phyloP scores from a whole-genome alignment of 2,888 invertebrate species.

The Drosophila nigritarsus region DNA sequence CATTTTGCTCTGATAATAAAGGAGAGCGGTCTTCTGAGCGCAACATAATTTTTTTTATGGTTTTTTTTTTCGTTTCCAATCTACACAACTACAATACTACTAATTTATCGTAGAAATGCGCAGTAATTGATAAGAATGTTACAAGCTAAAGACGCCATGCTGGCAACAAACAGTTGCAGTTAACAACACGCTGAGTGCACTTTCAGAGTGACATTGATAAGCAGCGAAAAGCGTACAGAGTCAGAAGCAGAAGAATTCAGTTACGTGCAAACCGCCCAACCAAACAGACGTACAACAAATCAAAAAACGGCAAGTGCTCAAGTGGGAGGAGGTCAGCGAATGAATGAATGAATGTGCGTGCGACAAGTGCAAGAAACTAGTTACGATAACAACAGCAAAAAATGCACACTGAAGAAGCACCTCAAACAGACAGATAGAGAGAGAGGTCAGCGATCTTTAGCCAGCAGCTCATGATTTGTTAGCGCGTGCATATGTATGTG shows the following conservation, averaged over 20 bases:
- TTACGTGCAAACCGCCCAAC: constrained; percentile 61
- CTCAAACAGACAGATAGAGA: constrained; percentile 12
- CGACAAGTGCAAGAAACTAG: constrained; percentile 74
- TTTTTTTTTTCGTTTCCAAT: background rate
- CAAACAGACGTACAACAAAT: constrained; percentile 61
- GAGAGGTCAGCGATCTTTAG: constrained; percentile 77
- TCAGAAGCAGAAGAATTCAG: constrained; percentile 61
- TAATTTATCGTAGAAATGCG: constrained; percentile 27
- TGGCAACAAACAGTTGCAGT: constrained; percentile 13
- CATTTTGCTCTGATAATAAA: constrained; percentile 53
- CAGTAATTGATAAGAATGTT: constrained; percentile 38
- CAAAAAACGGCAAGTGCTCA: constrained; percentile 38
- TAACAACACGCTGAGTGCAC: constrained; percentile 8
- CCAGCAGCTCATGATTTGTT: constrained; percentile 36
- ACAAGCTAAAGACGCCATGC: background rate
- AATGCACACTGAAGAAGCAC: constrained; percentile 58
- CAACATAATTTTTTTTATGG: background rate
- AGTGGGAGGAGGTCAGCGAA: constrained; percentile 36
- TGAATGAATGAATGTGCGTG: constrained; percentile 60
- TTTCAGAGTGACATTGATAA: constrained; percentile 35
- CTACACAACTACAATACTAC: background rate
- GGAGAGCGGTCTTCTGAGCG: constrained; percentile 26
- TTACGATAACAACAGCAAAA: constrained; percentile 62
- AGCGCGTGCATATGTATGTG: constrained; percentile 19
- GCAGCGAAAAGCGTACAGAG: constrained; percentile 42